Conservation (phyloP, 2,797 vertebrate species). For the Scolopax bukidnonensis region DNA sequence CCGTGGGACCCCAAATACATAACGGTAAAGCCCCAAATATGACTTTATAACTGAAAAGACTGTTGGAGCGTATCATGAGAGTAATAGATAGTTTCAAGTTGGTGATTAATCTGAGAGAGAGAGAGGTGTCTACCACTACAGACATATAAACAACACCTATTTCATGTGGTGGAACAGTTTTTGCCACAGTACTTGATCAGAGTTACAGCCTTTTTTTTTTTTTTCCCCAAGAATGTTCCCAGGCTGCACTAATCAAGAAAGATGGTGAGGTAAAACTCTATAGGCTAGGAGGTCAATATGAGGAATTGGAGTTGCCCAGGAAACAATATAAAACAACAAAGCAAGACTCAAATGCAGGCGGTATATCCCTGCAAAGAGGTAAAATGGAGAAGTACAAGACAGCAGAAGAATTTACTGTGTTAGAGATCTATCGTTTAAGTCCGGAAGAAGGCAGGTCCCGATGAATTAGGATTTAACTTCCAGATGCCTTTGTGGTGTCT, state of each 20-base stretch:
- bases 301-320: neutral
- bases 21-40: neutral
- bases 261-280: neutral
- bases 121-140: neutral
- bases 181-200: neutral
- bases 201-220: neutral
- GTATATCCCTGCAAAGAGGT: neutral
- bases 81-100: neutral
- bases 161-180: neutral
- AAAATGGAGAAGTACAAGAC: neutral
- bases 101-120: neutral
- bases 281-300: neutral
- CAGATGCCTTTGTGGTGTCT: slow-evolving; percentile 10
- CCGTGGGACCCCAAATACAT: accelerated
- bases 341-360: neutral
- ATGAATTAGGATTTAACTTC: slow-evolving; percentile 14
- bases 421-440: neutral
- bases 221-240: neutral
- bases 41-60: neutral
- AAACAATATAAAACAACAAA: neutral
- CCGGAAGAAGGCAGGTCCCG: neutral
- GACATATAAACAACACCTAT: neutral
- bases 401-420: neutral
- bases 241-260: neutral
- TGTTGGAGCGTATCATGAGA: neutral